These are phyloP conservation scores for Hydrozoanthus gracilis DNA, from an alignment of 92 coral and sea anemone species.

Conservation along the genomic window DNA sequence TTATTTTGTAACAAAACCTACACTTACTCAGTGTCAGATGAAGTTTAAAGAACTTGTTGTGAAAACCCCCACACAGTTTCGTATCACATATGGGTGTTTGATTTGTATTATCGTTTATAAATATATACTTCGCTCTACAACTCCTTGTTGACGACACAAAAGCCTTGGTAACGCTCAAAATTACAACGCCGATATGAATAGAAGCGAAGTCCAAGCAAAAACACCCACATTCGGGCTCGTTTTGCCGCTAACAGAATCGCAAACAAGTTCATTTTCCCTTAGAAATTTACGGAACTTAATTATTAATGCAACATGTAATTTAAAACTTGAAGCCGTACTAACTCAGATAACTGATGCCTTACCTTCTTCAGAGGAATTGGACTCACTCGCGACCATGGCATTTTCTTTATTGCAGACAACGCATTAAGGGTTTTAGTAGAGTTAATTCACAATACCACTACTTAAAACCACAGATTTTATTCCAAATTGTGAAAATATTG, in stretches of 20 bases:
- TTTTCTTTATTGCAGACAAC: not conserved
- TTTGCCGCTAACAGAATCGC: not conserved
- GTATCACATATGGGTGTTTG: no score
- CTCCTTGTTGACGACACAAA: no score
- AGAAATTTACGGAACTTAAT: constrained; percentile 10
- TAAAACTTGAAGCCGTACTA: constrained; percentile 19
- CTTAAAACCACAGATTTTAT: not conserved
- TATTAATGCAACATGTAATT: constrained; percentile 13
- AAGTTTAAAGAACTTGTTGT: no score
- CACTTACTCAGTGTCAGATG: no score
- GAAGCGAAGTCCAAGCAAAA: no score
- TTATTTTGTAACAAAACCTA: no score
- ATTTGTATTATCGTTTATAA: no score
- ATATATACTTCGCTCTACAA: no score
- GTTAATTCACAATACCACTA: not conserved
- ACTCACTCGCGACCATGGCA: not conserved
- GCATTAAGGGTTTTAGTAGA: not conserved
- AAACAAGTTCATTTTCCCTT: not conserved
- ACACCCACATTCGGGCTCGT: not conserved
- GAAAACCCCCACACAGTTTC: no score
- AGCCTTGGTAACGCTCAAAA: no score
- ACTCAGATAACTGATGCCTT: not conserved
- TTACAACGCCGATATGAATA: no score
- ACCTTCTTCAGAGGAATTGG: constrained; percentile 16
- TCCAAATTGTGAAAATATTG: no score